Conservation (phyloP, 37 sponge, comb jelly and placozoan genomes). For the Ephydatia muelleri region DNA sequence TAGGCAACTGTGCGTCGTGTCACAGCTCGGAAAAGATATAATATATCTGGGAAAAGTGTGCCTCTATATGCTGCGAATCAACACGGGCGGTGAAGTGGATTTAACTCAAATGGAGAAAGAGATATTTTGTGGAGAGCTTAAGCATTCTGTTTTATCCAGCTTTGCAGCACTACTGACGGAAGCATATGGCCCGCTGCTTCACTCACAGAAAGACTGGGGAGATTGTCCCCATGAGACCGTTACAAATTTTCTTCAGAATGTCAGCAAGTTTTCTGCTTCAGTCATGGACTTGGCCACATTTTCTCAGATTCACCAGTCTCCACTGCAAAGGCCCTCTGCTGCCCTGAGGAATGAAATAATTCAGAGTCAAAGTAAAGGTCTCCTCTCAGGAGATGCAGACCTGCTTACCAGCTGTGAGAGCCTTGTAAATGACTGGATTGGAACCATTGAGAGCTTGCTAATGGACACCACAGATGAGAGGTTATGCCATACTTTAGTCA, state of each 20-base stretch:
- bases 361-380: neutral
- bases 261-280: slow-evolving; percentile 34
- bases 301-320: slow-evolving; percentile 21
- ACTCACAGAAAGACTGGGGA: slow-evolving; percentile 79
- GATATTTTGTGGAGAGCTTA: slow-evolving; percentile 82
- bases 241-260: slow-evolving; percentile 48
- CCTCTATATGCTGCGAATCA: slow-evolving; percentile 63
- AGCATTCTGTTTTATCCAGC: slow-evolving; percentile 70
- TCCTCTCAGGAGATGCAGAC: slow-evolving; percentile 8
- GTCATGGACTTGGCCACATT: slow-evolving; percentile 39
- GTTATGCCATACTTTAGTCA: slow-evolving; percentile 18
- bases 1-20: slow-evolving; percentile 45
- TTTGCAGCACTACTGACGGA: slow-evolving; percentile 71
- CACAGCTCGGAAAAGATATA: slow-evolving; percentile 43
- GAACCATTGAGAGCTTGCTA: slow-evolving; percentile 76
- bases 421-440: slow-evolving; percentile 81
- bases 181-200: slow-evolving; percentile 70
- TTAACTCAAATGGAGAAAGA: slow-evolving; percentile 65
- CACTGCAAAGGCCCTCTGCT: slow-evolving; percentile 30
- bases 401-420: slow-evolving; percentile 68
- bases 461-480: slow-evolving; percentile 85
- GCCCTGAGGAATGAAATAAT: slow-evolving; percentile 15
- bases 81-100: slow-evolving; percentile 46
- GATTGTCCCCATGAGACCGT: slow-evolving; percentile 57
- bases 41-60: slow-evolving; percentile 43